Conservation (phyloP, 2,113 vertebrate species). For the Tricholaema leucomelas region DNA sequence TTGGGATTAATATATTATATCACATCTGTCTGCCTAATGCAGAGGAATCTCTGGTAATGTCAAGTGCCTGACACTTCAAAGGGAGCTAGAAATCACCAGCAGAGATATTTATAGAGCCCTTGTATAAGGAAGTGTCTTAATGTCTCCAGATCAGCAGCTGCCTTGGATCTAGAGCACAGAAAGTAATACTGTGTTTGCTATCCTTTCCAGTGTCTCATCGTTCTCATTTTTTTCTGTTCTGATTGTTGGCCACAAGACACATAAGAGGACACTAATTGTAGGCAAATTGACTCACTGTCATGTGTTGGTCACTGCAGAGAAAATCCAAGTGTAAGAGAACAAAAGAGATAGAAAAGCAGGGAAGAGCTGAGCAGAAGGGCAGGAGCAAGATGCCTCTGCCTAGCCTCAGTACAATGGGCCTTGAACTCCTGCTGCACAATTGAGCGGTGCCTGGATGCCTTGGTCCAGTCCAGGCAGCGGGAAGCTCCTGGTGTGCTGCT, state of each 20-base stretch:
- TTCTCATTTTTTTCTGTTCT: not conserved
- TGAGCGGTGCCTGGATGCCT: not conserved
- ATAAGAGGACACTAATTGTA: not conserved
- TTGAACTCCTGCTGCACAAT: not conserved
- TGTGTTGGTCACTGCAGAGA: not conserved
- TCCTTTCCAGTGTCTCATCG: not conserved
- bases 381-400: not conserved
- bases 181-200: not conserved
- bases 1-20: slow-evolving; percentile 38
- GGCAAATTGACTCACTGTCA: not conserved
- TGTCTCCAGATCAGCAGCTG: slow-evolving; percentile 24
- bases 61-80: slow-evolving; percentile 53
- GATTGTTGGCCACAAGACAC: not conserved
- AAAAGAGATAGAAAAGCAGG: not conserved
- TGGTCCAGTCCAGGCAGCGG: accelerated
- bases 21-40: slow-evolving; percentile 52
- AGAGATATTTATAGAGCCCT: slow-evolving; percentile 39
- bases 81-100: slow-evolving; percentile 30
- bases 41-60: slow-evolving; percentile 29
- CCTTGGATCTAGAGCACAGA: slow-evolving; percentile 30
- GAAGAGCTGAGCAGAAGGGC: not conserved
- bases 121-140: slow-evolving; percentile 1
- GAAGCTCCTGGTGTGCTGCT: not conserved
- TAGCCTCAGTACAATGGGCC: not conserved
- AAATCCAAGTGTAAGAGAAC: not conserved